phyloP scores from a whole-genome alignment of 1,140 invertebrate species.

The Atopsyche davidsoni region DNA sequence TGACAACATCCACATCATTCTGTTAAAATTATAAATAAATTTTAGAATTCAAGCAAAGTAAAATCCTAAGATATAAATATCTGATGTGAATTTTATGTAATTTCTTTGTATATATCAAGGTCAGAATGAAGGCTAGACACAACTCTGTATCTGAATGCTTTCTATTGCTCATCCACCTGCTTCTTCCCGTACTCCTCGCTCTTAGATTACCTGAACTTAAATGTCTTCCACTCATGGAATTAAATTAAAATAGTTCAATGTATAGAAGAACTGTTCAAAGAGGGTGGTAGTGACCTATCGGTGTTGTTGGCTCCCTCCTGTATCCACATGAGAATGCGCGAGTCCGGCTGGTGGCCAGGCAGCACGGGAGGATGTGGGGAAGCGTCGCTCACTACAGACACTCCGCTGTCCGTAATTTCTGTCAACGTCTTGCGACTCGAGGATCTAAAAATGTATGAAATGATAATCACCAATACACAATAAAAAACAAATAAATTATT shows the following conservation, averaged over 20 bases:
- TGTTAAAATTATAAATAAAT: no score
- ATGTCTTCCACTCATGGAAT: no score
- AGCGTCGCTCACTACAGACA: constrained; percentile 67
- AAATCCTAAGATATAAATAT: no score
- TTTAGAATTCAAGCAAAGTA: no score
- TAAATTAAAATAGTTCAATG: background rate
- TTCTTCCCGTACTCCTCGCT: no score
- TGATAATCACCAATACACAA: background rate
- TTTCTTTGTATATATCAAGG: no score
- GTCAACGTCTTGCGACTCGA: constrained; percentile 63
- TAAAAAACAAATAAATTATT: background rate
- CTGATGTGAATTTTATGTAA: no score
- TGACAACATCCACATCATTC: no score
- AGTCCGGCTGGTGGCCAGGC: constrained; percentile 28
- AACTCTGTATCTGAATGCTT: no score
- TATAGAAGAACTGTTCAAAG: no score
- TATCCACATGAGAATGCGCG: constrained; percentile 43
- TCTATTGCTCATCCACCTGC: no score
- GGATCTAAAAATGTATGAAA: constrained; percentile 40
- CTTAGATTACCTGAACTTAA: background rate
- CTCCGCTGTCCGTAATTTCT: constrained; percentile 73
- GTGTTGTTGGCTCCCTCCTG: constrained; percentile 35
- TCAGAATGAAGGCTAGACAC: no score
- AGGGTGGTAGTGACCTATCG: constrained; percentile 32
- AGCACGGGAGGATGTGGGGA: constrained; percentile 35